Evolutionary conservation across 2,797 vertebrate genomes (phyloP).

Genomic region (Sebastiscus albofasciatus): DNA sequence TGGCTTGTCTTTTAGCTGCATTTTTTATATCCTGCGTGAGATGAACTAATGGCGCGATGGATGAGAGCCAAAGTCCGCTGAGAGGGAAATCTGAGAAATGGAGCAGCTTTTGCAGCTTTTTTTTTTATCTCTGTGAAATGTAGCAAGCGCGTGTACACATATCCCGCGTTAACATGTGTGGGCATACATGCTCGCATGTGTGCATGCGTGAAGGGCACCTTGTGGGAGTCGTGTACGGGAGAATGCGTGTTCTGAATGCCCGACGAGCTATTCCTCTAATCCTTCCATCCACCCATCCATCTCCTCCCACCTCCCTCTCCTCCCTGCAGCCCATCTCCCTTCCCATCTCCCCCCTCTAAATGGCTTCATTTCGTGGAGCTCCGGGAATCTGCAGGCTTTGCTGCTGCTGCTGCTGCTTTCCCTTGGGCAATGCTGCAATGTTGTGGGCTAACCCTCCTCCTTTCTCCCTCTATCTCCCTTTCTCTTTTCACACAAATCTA

Average conservation of each 20-base stretch:
- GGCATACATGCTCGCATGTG: conserved; percentile 20
- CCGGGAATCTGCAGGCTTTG: conserved; percentile 58
- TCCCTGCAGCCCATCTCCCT: conserved; percentile 61
- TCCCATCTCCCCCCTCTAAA: conserved; percentile 60
- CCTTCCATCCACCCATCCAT: conserved; percentile 67
- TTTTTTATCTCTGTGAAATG: not conserved
- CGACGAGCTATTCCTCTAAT: conserved; percentile 73
- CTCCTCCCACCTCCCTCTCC: conserved; percentile 60
- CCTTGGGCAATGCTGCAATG: conserved; percentile 54
- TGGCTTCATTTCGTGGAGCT: conserved; percentile 72
- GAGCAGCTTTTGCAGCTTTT: conserved; percentile 21
- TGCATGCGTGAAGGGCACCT: conserved; percentile 78
- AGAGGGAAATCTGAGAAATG: conserved; percentile 30
- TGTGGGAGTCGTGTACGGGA: conserved; percentile 53
- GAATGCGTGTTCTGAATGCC: conserved; percentile 74
- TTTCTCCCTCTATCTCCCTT: not conserved
- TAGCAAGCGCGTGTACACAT: not conserved
- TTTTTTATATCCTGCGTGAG: conserved; percentile 23
- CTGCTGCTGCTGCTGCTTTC: conserved; percentile 41
- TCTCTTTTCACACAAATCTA: conserved; percentile 16
- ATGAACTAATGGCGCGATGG: conserved; percentile 30
- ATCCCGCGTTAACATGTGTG: conserved; percentile 4
- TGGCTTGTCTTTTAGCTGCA: conserved; percentile 17
- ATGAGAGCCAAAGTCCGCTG: conserved; percentile 31
- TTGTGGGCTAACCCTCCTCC: conserved; percentile 12